Evolutionary conservation across 2,888 invertebrate species (phyloP), one percentile per base, ranked within the genome.

Genomic region (Heliconius charithonia): DNA sequence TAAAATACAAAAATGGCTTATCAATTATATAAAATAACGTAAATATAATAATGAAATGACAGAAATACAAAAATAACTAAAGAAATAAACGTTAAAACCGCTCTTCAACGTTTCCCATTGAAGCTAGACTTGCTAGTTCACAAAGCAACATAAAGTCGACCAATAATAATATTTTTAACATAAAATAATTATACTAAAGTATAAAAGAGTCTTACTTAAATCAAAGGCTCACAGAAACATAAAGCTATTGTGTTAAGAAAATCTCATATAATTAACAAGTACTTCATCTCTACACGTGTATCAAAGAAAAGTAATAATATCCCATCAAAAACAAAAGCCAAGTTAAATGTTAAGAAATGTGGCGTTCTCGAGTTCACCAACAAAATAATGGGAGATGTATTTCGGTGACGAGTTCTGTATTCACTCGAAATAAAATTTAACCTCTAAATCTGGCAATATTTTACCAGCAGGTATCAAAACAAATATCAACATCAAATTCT

Each of bases 201-300:
- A n/a, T n/a, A 67, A 67, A 29, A 37, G 67, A 67, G n/a, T 12
- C 22, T 22, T 22, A 67, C 29, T 4, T n/a, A 37, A 67, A 67
- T 67, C 22, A 32, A 63, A 63, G 6, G 2, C 37, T 37, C n/a
- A 2, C 41, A n/a, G 37, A n/a, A 67, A 67, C 67, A 67, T 2
- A 67, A 41, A 67, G 67, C 67, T 67, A 41, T 41, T 67, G 32
- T 29, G 13, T 41, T n/a, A 37, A 67, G 37, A 41, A 37, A 67
- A 67, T 22, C 37, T 67, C 67, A n/a, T 67, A 67, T 67, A 67
- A 67, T 67, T 67, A 67, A 37, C 37, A 41, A 67, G 37, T 13
- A 37, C 32, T 67, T n/a, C 66, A n/a, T n/a, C 37, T 37, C 66
- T 62, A 62, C 25, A 51, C 51, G 51, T 51, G 51, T 51, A 51